These are phyloP conservation scores for Cynodonichthys magdalenae DNA, from an alignment of 2,797 vertebrate species.

Conservation along the genomic window DNA sequence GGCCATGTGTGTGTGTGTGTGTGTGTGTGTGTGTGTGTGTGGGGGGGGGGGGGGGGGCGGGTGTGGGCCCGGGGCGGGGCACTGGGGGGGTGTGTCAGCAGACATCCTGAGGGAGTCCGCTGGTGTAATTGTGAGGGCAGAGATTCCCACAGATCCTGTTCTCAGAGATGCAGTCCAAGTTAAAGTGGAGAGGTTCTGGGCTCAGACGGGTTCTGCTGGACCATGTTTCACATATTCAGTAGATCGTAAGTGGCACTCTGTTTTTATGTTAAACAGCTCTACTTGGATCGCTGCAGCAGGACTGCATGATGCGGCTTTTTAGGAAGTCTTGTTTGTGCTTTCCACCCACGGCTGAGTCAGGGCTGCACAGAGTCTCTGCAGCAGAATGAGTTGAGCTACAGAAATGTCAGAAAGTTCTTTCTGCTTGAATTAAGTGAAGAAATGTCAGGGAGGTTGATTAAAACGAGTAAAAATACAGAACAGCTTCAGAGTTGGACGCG, in stretches of 20 bases:
- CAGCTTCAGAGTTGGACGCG: conserved; percentile 17
- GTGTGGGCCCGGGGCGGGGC: conserved; percentile 80
- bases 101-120: conserved; percentile 74
- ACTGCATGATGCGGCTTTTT: conserved; percentile 49
- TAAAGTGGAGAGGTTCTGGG: conserved; percentile 42
- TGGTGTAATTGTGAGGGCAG: conserved; percentile 73
- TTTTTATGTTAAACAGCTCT: conserved; percentile 19
- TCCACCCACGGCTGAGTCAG: conserved; percentile 35
- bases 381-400: conserved; percentile 3
- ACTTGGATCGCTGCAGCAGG: conserved; percentile 35
- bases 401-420: conserved; percentile 19
- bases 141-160: conserved; percentile 80
- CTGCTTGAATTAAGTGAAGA: conserved; percentile 15
- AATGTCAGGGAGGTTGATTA: conserved; percentile 20
- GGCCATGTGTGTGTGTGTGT: conserved; percentile 56
- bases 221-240: conserved; percentile 79
- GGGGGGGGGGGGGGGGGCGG: conserved; percentile 26
- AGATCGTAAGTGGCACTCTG: conserved; percentile 73
- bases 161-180: conserved; percentile 70
- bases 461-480: conserved; percentile 19
- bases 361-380: conserved; percentile 13
- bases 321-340: conserved; percentile 40
- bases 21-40: conserved; percentile 35
- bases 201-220: conserved; percentile 47
- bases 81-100: conserved; percentile 35